Conservation (phyloP, 2,113 vertebrate genomes). For the Phalacrocorax carbo region DNA sequence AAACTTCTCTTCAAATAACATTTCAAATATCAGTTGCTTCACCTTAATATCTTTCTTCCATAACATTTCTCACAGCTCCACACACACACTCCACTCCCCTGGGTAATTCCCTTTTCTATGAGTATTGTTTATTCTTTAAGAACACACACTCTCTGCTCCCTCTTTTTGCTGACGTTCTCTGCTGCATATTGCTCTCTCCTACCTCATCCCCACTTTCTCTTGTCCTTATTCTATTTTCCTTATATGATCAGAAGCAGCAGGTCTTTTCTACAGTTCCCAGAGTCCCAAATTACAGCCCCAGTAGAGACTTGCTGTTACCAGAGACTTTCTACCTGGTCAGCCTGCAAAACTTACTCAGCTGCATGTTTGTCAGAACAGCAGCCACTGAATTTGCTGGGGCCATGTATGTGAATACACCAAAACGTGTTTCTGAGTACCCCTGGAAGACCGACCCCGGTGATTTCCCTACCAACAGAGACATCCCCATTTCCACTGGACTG, state of each 20-base stretch:
- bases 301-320: not conserved
- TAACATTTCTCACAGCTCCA: slow-evolving; percentile 13
- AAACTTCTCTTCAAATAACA: slow-evolving; percentile 40
- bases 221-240: not conserved
- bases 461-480: not conserved
- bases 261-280: not conserved
- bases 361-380: not conserved
- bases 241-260: not conserved
- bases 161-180: not conserved
- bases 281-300: not conserved
- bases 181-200: not conserved
- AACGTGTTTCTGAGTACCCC: not conserved
- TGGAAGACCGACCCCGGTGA: not conserved
- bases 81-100: not conserved
- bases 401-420: not conserved
- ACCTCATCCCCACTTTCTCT: not conserved
- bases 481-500: not conserved
- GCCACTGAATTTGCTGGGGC: not conserved
- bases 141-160: not conserved
- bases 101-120: slow-evolving; percentile 13
- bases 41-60: slow-evolving; percentile 27
- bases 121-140: not conserved
- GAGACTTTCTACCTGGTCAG: not conserved
- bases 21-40: slow-evolving; percentile 10
- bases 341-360: not conserved